phyloP scores from a whole-genome alignment of 2,797 vertebrate species.

The Crax fasciolata region DNA sequence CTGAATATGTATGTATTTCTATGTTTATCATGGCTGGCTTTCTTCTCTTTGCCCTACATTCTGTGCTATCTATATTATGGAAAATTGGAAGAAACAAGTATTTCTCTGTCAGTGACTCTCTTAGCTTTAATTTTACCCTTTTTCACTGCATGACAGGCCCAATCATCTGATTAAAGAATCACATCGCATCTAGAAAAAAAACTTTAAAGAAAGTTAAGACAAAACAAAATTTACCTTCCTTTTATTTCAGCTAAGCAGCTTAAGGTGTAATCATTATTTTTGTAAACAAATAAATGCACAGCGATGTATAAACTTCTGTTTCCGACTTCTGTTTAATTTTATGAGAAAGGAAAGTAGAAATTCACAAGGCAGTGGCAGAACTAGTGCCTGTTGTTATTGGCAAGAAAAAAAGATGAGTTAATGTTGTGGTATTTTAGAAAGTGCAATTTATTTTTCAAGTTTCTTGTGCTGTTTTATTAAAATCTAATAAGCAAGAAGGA shows the following conservation, averaged over 20 bases:
- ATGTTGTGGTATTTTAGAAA: background rate
- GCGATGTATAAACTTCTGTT: background rate
- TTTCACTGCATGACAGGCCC: background rate
- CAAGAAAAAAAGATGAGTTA: background rate
- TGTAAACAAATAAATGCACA: background rate
- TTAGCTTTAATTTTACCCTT: background rate
- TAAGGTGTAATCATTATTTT: background rate
- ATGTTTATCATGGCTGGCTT: background rate
- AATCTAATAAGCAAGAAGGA: slow-evolving; percentile 36
- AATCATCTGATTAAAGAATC: background rate
- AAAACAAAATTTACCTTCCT: background rate
- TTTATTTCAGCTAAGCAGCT: background rate
- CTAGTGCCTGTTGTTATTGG: background rate
- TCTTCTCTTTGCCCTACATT: background rate
- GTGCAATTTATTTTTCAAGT: background rate
- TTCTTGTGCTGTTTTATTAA: background rate
- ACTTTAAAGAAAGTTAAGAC: background rate
- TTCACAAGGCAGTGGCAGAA: background rate
- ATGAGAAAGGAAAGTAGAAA: background rate
- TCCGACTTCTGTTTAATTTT: background rate
- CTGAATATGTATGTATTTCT: background rate
- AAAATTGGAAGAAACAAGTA: background rate
- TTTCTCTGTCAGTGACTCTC: background rate
- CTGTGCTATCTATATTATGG: background rate
- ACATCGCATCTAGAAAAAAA: background rate